Conservation (phyloP, 1,140 invertebrate genomes). For the Pogonomyrmex californicus region DNA sequence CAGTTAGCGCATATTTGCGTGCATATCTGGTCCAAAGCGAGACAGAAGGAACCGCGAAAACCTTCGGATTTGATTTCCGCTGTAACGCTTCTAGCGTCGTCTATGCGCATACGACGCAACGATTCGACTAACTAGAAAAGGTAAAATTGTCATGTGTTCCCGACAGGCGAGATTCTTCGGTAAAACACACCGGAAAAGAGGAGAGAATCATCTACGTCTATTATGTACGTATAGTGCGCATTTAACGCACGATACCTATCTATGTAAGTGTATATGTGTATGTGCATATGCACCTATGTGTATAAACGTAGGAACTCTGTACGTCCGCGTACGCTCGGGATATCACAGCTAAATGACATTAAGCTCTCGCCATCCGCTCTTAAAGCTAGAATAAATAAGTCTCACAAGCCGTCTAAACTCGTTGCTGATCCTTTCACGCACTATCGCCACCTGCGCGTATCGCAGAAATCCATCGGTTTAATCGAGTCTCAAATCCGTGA, state of each 20-base stretch:
- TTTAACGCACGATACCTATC: constrained; percentile 56
- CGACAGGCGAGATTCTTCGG: constrained; percentile 70
- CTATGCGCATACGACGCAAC: constrained; percentile 13
- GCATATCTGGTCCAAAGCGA: not conserved
- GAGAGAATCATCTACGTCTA: constrained; percentile 56
- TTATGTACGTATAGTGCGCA: constrained; percentile 51
- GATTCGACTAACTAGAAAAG: constrained; percentile 41
- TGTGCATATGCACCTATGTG: constrained; percentile 43
- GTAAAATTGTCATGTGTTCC: constrained; percentile 67
- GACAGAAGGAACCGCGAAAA: constrained; percentile 23
- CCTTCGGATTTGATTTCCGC: not conserved
- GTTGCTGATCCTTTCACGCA: constrained; percentile 35
- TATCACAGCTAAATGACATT: constrained; percentile 85
- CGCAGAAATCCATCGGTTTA: constrained; percentile 27
- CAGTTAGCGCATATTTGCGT: not conserved
- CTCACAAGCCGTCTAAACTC: constrained; percentile 54
- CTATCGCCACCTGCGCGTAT: constrained; percentile 7
- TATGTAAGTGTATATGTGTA: constrained; percentile 27
- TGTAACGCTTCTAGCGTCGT: constrained; percentile 24
- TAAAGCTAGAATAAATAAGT: constrained; percentile 82
- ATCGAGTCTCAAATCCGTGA: not conserved
- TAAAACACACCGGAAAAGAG: constrained; percentile 34
- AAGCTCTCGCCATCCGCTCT: constrained; percentile 77
- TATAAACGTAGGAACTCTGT: constrained; percentile 84
- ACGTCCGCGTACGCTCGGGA: constrained; percentile 82